Evolutionary conservation across 2,113 vertebrate species (phyloP).

Genomic region (Halcyon malimbica): DNA sequence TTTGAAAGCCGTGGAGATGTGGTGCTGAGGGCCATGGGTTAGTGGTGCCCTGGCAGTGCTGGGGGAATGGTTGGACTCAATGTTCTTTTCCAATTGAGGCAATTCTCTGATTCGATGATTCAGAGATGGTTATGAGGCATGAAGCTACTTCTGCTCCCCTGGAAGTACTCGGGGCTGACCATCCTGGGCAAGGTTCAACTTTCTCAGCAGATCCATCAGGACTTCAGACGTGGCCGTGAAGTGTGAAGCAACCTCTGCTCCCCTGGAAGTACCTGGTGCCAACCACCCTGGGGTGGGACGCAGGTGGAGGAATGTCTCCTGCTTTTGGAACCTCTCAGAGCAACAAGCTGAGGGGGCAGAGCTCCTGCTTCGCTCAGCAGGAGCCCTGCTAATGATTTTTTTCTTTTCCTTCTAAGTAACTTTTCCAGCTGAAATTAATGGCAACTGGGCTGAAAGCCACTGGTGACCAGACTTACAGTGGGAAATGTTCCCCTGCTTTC

Average conservation of each 20-base stretch:
- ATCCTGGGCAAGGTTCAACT: no score
- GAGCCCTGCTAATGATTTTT: not conserved
- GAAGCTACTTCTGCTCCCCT: not conserved
- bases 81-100: no score
- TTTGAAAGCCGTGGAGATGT: no score
- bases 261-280: not conserved
- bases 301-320: not conserved
- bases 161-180: not conserved
- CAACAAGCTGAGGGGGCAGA: rapidly evolving
- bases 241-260: not conserved
- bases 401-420: no score
- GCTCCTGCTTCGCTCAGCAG: not conserved
- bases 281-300: rapidly evolving
- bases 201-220: not conserved
- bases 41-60: no score
- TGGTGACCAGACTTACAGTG: not conserved
- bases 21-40: no score
- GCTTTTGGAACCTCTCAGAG: not conserved
- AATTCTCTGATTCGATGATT: no score
- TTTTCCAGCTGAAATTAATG: not conserved
- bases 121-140: not conserved
- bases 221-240: not conserved
- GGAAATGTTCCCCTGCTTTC: not conserved
- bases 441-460: not conserved
- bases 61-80: no score